Base-by-base conservation (phyloP, 2,888 invertebrate genomes). In the Priapulus caudatus region DNA sequence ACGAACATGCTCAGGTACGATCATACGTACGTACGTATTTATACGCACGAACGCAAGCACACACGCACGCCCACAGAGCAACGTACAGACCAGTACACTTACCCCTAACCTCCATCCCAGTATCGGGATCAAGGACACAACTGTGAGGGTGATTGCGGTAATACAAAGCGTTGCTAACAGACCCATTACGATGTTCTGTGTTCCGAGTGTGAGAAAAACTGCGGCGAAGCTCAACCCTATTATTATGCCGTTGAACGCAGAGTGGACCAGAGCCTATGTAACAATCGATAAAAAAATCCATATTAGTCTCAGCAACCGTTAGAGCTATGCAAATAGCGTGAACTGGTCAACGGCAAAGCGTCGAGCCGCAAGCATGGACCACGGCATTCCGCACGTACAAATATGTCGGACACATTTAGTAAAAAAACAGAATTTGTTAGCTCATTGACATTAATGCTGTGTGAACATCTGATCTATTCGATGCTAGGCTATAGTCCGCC, bases 41-140 rank as follows among this genome's bases (percentile, higher is more conserved):
- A 10, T n/a, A 33, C 33, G 33, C 33, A 33, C 33, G 33, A 33
- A 33, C 33, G 33, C 33, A n/a, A 10, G 33, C 33, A n/a, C 33
- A n/a, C 33, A 33, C 33, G n/a, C 33, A 33, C 33, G n/a, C 33
- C 10, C 33, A 33, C 33, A 33, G 10, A 33, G 33, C 33, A 33
- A 33, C 10, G 33, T n/a, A 33, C 10, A 10, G 10, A n/a, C 33
- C n/a, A n/a, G n/a, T n/a, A n/a, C n/a, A 59, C 64, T 59, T 60
- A 68, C 68, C 56, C 68, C 68, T 1, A 69, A 59, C 54, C 64
- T 66, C 67, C 67, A 68, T 0, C 68, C 68, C 2, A 58, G 61
- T 10, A 67, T 45, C 1, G 67, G 66, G 21, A 68, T 65, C 24
- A 66, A 53, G 2, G 64, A 68, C 10, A 68, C 53, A 16, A 68